Evolutionary conservation across 1,140 invertebrate species (phyloP), one percentile per base, ranked within the genome.

Genomic region (Acromyrmex echinatior): DNA sequence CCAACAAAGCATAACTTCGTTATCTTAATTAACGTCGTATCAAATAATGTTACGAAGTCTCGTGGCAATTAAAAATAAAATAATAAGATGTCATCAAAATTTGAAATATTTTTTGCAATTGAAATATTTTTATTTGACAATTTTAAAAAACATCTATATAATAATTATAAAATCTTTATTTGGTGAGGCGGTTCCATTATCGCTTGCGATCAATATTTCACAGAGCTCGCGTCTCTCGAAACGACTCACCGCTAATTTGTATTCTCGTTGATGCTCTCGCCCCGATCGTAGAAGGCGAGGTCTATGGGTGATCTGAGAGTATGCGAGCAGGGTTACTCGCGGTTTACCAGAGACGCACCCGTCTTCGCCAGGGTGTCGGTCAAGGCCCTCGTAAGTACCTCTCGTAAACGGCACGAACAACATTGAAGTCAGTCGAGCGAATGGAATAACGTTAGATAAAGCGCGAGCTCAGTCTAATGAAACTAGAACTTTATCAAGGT

Each of bases 341-440:
- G 96, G 87, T 93, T 92, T 89, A 82, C 91, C 91, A 94, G 92
- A 90, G 92, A 91, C 90, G 92, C 92, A 77, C 93, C 94, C 90
- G 94, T 96, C 88, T 96, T 96, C 92, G 93, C 94, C 84, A 95
- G 96, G 90, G 96, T 96, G 71, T 96, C 96, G 92, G 96, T 96
- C 89, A 96, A 96, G 94, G 95, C 96, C 89, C 95, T 96, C 94
- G 96, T 96, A 96, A 96, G 96, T 96, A 93, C 84, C 76, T 88
- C 87, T 87, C 86, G 70, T 77, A 81, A 88, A 74, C 82, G 79
- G 86, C 85, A 62, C 16, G 74, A 79, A 45, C 73, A 76, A 65
- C 88, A 28, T 90, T 53, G 86, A 60, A 74, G 77, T 80, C 88
- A 16, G 68, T 49, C 76, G 28, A 53, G 45, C 77, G 60, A 28